Conservation (phyloP, 1,140 invertebrate species). For the Amyelois transitella region DNA sequence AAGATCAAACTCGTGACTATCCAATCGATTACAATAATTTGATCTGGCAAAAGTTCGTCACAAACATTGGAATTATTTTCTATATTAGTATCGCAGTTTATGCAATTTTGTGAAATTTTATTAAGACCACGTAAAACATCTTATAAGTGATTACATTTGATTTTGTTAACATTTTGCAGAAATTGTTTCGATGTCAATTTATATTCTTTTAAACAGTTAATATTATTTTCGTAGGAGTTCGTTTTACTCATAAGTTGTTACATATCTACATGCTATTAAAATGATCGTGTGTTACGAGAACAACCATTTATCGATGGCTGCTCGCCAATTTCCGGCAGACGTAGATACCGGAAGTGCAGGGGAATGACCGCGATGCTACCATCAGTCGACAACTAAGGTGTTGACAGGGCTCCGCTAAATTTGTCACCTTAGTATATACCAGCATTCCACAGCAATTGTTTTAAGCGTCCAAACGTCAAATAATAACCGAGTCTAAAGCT, state of each 20-base stretch:
- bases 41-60: background rate
- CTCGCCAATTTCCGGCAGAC: conserved; percentile 25
- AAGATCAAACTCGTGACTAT: conserved; percentile 29
- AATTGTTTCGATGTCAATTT: too few relatives aligned
- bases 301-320: conserved; percentile 5
- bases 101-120: too few relatives aligned
- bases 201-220: background rate
- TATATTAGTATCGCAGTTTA: too few relatives aligned
- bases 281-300: background rate
- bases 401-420: conserved; percentile 21
- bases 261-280: too few relatives aligned
- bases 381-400: conserved; percentile 12
- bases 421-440: conserved; percentile 16
- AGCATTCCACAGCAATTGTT: too few relatives aligned
- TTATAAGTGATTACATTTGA: too few relatives aligned
- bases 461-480: too few relatives aligned
- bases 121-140: too few relatives aligned
- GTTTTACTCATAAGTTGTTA: too few relatives aligned
- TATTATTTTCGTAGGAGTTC: background rate
- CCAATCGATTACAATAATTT: conserved; percentile 17
- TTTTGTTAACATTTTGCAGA: too few relatives aligned
- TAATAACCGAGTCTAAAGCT: too few relatives aligned
- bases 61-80: too few relatives aligned
- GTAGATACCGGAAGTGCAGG: conserved; percentile 29
- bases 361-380: conserved; percentile 31